Conservation (phyloP, 2,113 vertebrate species). For the Xyrauchen texanus region DNA sequence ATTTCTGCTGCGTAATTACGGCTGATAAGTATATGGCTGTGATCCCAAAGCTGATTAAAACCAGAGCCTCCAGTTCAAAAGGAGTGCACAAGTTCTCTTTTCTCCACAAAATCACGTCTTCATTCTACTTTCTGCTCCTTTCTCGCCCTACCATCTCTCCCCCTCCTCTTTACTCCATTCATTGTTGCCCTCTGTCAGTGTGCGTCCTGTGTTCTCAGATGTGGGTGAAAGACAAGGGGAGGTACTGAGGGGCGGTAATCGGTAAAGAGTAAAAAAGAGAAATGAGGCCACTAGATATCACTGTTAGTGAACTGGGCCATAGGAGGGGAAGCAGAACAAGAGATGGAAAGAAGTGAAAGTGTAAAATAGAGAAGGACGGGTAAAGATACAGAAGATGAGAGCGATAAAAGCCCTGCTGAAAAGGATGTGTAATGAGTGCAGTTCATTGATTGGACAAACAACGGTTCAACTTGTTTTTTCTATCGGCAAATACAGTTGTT, state of each 20-base stretch:
- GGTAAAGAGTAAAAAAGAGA: conserved; percentile 14
- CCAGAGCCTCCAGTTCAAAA: conserved; percentile 45
- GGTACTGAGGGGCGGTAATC: background rate
- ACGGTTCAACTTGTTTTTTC: background rate
- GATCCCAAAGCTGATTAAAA: conserved; percentile 81
- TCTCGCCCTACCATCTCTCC: no score
- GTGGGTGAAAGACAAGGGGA: conserved; percentile 9
- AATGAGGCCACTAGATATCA: conserved; percentile 38
- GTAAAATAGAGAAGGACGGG: conserved; percentile 16
- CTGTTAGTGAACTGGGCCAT: conserved; percentile 29
- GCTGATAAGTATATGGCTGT: conserved; percentile 78
- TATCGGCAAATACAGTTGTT: background rate
- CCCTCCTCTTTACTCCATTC: background rate
- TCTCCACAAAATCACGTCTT: conserved; percentile 26
- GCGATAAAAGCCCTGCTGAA: background rate
- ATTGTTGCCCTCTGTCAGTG: conserved; percentile 1
- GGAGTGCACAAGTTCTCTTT: conserved; percentile 15
- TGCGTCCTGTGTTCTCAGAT: conserved; percentile 15
- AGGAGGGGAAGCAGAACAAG: conserved; percentile 27
- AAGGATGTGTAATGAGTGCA: background rate
- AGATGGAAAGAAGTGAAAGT: conserved; percentile 34
- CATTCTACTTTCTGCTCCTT: conserved; percentile 5
- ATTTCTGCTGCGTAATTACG: conserved; percentile 79
- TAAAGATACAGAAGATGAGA: background rate
- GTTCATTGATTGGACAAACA: background rate